Evolutionary conservation across 2,797 vertebrate species (phyloP).

Genomic region (Eurystomus glaucurus): DNA sequence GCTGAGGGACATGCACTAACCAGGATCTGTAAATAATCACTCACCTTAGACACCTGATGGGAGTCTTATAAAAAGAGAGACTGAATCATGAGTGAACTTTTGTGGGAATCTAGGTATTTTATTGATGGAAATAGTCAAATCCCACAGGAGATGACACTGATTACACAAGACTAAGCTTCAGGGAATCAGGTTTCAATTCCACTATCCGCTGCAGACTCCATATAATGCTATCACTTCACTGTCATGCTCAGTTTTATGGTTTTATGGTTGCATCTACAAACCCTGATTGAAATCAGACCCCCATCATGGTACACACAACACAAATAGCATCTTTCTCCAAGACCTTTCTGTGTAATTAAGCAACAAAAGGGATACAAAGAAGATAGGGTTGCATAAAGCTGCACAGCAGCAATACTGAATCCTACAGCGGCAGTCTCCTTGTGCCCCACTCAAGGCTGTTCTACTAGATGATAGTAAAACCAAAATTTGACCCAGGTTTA

Average conservation of each 20-base stretch:
- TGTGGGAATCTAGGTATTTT: background rate
- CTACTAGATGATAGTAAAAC: background rate
- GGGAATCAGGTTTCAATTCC: background rate
- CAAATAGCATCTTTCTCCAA: background rate
- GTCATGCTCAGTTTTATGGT: background rate
- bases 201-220: background rate
- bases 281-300: background rate
- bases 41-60: background rate
- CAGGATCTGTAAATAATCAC: background rate
- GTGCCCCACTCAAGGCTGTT: background rate
- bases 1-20: background rate
- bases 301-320: background rate
- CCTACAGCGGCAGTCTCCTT: background rate
- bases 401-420: background rate
- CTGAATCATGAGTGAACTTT: background rate
- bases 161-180: background rate
- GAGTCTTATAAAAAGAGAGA: background rate
- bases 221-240: background rate
- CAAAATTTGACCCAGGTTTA: background rate
- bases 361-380: background rate
- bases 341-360: background rate
- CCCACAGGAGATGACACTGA: background rate
- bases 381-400: background rate
- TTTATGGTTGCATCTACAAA: background rate
- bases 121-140: background rate